Base-by-base conservation (phyloP, 2,888 invertebrate genomes). In the Drosophila atripex region DNA sequence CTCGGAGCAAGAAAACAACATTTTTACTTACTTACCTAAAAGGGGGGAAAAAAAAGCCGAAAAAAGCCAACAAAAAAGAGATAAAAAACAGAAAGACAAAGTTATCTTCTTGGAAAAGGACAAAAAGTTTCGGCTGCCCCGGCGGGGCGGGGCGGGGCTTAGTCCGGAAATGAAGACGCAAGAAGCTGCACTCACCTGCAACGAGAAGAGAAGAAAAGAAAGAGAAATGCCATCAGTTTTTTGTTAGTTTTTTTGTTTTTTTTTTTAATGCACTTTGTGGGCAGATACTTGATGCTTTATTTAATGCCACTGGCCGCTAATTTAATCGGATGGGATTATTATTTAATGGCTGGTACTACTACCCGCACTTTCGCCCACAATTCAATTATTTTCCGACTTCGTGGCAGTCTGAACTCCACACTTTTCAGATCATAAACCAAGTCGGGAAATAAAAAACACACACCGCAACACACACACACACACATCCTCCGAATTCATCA, bases 101-200 rank as follows among this genome's bases (percentile, higher is more conserved):
- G 51, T 51, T 63, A 16, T 51, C 23, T 21, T 43, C 28, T 28
- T 9, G 7, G 28, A 8, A 28, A 7, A 28, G 28, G 28, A n/a
- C 45, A 51, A 45, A 63, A 63, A 63, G 51, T 64, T 64, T 18
- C 18, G n/a, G n/a, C n/a, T n/a, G n/a, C n/a, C n/a, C n/a, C n/a
- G n/a, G n/a, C n/a, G n/a, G n/a, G n/a, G n/a, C n/a, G n/a, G n/a
- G n/a, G n/a, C n/a, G n/a, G n/a, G n/a, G n/a, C n/a, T n/a, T n/a
- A n/a, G n/a, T n/a, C n/a, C n/a, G 18, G 18, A 18, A 18, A 18
- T 18, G 18, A 57, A 68, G 69, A 56, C 68, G 69, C 68, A 68
- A 58, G 32, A 35, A 30, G 56, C 64, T 59, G 69, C 71, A 82
- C 86, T 82, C 77, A 86, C 80, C 80, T 82, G 83, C 72, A 82